phyloP scores from a whole-genome alignment of 2,113 vertebrate genomes.

The Megatriorchis doriae region DNA sequence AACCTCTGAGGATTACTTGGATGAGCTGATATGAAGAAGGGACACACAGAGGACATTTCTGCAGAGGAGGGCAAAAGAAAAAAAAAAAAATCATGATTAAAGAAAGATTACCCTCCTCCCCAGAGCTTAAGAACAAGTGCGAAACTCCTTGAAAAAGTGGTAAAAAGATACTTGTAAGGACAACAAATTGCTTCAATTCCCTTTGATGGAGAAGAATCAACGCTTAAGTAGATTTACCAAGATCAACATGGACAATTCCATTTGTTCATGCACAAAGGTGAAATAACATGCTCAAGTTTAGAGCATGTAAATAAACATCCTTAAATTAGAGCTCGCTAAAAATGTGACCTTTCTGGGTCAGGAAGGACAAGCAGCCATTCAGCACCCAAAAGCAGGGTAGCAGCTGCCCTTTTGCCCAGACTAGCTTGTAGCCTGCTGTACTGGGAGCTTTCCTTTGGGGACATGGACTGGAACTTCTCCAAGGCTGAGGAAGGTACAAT shows the following conservation, averaged over 20 bases:
- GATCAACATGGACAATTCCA: neutral
- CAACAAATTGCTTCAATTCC: neutral
- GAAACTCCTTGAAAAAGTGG: neutral
- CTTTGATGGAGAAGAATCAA: neutral
- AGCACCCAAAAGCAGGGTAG: neutral
- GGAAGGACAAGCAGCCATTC: neutral
- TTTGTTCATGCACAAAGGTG: neutral
- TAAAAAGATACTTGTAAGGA: neutral
- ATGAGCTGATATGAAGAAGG: too few relatives aligned
- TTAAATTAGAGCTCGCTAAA: neutral
- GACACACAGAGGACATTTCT: neutral
- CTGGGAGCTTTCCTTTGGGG: neutral
- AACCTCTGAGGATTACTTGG: neutral
- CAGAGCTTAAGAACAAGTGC: neutral
- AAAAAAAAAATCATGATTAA: neutral
- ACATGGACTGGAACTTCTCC: rapidly evolving
- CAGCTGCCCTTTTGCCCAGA: neutral
- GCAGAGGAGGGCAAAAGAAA: neutral
- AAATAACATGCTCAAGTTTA: neutral
- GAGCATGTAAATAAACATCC: neutral
- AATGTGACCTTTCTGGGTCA: neutral
- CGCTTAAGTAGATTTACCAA: neutral
- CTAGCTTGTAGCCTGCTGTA: neutral
- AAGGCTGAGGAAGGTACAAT: neutral
- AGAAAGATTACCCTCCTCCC: neutral